Conservation (phyloP, 2,888 invertebrate species). For the Patella ulyssiponensis region DNA sequence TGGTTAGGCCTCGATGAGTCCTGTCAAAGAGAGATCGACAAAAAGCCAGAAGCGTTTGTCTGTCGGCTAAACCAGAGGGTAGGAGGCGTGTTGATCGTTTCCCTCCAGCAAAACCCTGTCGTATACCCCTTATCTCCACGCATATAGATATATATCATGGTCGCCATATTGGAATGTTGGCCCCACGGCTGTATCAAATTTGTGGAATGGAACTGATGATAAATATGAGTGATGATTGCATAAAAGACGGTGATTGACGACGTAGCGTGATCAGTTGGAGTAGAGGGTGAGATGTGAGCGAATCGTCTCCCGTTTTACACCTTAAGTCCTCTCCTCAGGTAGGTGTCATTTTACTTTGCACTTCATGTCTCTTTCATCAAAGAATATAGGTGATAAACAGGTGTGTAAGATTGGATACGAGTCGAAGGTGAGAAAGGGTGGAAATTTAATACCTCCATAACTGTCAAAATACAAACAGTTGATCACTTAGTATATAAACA, state of each 20-base stretch:
- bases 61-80: background rate
- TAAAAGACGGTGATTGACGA: constrained; percentile 4
- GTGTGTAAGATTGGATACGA: background rate
- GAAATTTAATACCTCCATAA: background rate
- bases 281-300: background rate
- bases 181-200: background rate
- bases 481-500: too few relatives aligned
- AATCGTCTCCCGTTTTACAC: background rate
- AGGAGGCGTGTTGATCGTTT: constrained; percentile 1
- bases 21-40: constrained; percentile 8
- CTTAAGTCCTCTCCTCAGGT: background rate
- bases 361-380: background rate
- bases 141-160: background rate
- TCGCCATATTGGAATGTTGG: constrained; percentile 5
- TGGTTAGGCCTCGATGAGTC: constrained; percentile 1
- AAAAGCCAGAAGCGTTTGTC: constrained; percentile 8
- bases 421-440: background rate
- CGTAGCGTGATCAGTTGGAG: background rate
- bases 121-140: background rate
- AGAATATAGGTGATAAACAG: background rate
- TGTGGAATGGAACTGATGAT: background rate
- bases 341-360: background rate
- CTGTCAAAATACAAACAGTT: background rate
- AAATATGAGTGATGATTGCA: constrained; percentile 1
- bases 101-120: constrained; percentile 2